A percentile compares a stretch with the other conserved stretches of the same genome.
Evolutionary conservation across 2,888 invertebrate species (phyloP).

Genomic region (Peribatodes rhomboidaria): DNA sequence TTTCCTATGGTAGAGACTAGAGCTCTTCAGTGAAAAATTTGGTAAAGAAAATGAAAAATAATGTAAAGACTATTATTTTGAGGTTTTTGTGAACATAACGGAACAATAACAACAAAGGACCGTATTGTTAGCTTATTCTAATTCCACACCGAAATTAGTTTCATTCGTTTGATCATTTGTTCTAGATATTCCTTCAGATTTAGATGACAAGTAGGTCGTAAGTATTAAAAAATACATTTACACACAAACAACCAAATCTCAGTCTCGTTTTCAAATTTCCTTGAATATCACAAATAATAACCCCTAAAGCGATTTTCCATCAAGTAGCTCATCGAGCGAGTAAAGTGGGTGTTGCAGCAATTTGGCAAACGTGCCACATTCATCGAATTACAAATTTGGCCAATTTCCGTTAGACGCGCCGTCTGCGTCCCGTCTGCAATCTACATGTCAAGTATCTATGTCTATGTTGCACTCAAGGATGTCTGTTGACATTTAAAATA

Average conservation of each 20-base stretch:
- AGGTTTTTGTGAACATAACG: background rate
- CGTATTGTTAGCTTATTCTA: too few relatives aligned
- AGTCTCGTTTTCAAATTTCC: background rate
- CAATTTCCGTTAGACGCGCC: slow-evolving; percentile 39
- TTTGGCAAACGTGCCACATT: slow-evolving; percentile 42
- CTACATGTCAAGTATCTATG: slow-evolving; percentile 26
- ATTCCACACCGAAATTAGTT: too few relatives aligned
- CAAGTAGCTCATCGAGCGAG: slow-evolving; percentile 5
- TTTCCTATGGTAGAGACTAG: slow-evolving; percentile 22
- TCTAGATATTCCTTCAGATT: too few relatives aligned
- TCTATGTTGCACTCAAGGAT: slow-evolving; percentile 8
- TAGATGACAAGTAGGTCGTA: too few relatives aligned
- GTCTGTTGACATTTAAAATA: background rate
- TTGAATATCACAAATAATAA: background rate
- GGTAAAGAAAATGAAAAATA: slow-evolving; percentile 19
- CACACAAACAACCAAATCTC: background rate
- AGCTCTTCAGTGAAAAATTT: slow-evolving; percentile 25
- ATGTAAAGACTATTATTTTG: background rate
- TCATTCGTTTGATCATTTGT: too few relatives aligned
- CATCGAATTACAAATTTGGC: slow-evolving; percentile 45
- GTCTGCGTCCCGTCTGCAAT: slow-evolving; percentile 33
- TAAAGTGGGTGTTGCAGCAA: slow-evolving; percentile 42
- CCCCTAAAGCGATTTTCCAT: background rate
- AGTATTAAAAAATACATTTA: too few relatives aligned
- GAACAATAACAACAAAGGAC: background rate